A percentile compares a stretch with the other conserved stretches of the same genome.
Evolutionary conservation across 2,797 vertebrate species (phyloP).

Genomic region (Cyclura pinguis): DNA sequence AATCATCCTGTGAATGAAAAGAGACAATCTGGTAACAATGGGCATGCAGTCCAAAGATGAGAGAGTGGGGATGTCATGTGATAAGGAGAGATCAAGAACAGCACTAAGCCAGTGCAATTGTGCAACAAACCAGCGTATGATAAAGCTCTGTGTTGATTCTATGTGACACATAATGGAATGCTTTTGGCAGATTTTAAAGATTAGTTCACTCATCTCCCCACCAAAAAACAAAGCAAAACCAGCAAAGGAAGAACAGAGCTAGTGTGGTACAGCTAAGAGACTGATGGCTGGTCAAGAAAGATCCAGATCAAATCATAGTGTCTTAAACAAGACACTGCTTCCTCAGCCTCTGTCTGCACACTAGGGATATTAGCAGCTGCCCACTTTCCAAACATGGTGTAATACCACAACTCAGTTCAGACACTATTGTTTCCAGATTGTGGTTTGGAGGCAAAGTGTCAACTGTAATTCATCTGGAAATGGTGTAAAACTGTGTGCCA

Average conservation of each 20-base stretch:
- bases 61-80: too few relatives aligned
- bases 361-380: neutral
- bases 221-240: neutral
- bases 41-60: too few relatives aligned
- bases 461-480: neutral
- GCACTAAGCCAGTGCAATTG: too few relatives aligned
- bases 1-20: too few relatives aligned
- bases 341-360: neutral
- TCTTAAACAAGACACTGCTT: constrained; percentile 2
- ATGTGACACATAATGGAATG: neutral
- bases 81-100: too few relatives aligned
- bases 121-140: too few relatives aligned
- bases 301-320: neutral
- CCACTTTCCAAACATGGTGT: neutral
- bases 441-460: neutral
- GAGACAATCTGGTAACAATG: too few relatives aligned
- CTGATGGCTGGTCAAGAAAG: neutral
- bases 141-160: neutral
- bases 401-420: neutral
- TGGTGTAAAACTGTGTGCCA: neutral
- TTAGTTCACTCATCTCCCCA: neutral
- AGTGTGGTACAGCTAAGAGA: neutral
- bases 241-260: neutral
- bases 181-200: neutral
- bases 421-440: neutral